Evolutionary conservation across 2,113 vertebrate species (phyloP).

Genomic region (Ondatra zibethicus): DNA sequence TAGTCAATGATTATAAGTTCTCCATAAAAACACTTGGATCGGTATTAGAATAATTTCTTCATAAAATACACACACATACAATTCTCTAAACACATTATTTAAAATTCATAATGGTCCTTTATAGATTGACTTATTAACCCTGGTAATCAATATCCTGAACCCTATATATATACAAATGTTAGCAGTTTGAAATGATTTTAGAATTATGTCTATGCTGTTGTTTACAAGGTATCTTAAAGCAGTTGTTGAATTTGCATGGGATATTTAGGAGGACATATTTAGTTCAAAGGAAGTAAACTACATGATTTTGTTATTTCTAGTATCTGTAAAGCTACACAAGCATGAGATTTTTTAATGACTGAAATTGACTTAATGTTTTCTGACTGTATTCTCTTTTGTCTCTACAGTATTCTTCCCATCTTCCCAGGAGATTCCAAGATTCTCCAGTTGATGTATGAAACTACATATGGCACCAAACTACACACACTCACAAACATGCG

Average conservation of each 20-base stretch:
- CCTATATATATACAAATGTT: background rate
- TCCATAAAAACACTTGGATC: background rate
- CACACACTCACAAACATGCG: background rate
- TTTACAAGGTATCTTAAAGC: background rate
- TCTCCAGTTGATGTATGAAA: background rate
- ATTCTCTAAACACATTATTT: background rate
- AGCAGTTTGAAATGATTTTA: background rate
- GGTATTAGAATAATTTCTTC: slow-evolving; percentile 39
- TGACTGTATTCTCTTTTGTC: background rate
- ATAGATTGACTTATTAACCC: background rate
- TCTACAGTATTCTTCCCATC: background rate
- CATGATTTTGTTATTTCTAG: background rate
- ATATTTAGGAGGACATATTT: background rate
- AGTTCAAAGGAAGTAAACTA: background rate
- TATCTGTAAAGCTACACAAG: too few relatives aligned
- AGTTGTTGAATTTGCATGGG: background rate
- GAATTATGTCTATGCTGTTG: background rate
- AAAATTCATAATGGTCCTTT: slow-evolving; percentile 31
- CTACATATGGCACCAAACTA: background rate
- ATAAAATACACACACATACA: background rate
- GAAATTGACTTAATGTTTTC: background rate
- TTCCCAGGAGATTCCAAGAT: background rate
- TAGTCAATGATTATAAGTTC: background rate
- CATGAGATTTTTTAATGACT: background rate
- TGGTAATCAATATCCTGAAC: background rate